Evolutionary conservation across 2,113 vertebrate species (phyloP), one percentile per base, ranked within the genome.

Genomic region (Forbesichthys agassizii): DNA sequence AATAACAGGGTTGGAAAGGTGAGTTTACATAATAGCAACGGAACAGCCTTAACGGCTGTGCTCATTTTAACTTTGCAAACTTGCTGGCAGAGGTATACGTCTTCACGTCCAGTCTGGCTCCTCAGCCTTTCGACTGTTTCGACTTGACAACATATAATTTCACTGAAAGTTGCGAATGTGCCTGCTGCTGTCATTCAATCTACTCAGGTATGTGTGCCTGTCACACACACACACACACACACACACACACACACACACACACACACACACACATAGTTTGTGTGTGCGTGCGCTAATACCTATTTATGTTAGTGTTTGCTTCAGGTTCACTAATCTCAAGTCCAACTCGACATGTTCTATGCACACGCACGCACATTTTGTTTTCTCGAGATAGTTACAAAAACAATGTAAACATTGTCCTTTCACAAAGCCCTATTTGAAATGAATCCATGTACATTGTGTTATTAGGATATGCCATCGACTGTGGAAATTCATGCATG

Each of bases 41-140:
- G 61, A 66, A 6, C 33, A 54, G 9, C 3, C 18, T 54, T 57
- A 56, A 59, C 55, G 20, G 53, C 42, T 46, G 36, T 12, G 56
- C 27, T 60, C 46, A 57, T 1, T 61, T 67, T 49, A 72, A 76
- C 68, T 82, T 62, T 64, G 75, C 64, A 16, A 72, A 77, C 14
- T 74, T 75, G 46, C 56, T 68, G 51, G 16, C 66, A 69, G 27
- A 61, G 2, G 18, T 48, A 61, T 51, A 86, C 85, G 86, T 87
- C 80, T 90, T 84, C 70, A 18, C 81, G 86, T 77, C 84, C 88
- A 83, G 74, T 75, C 66, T 36, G 14, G 48, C 27, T 58, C 3
- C 12, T 56, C 11, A 46, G 42, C 33, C 14, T 8, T 47, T 3
- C 33, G 36, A 47, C 9, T 13, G 14, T 61, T 3, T 48, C 27